Conservation (phyloP, 2,888 invertebrate genomes). For the Stratiomys singularior region DNA sequence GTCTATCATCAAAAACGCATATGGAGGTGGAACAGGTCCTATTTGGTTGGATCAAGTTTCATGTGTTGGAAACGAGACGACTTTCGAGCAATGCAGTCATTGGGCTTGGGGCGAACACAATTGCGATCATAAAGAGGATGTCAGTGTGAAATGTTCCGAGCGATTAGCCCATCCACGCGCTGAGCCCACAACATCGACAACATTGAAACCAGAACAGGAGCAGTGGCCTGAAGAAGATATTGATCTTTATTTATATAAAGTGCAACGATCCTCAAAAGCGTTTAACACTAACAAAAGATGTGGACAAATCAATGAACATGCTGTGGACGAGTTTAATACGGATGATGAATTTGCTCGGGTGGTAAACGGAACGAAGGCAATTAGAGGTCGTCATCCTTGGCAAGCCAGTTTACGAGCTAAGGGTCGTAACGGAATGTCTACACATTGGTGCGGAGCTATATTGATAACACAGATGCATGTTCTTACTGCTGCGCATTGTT, state of each 20-base stretch:
- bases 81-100: constrained; percentile 72
- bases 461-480: constrained; percentile 73
- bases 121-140: constrained; percentile 79
- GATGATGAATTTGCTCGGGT: constrained; percentile 68
- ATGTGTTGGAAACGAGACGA: constrained; percentile 75
- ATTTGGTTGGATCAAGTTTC: constrained; percentile 78
- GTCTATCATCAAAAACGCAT: constrained; percentile 61
- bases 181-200: constrained; percentile 22
- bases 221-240: constrained; percentile 51
- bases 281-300: constrained; percentile 65
- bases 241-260: constrained; percentile 57
- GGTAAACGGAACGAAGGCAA: constrained; percentile 71
- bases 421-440: constrained; percentile 68
- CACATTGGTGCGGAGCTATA: constrained; percentile 81
- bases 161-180: constrained; percentile 50
- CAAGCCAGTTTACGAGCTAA: constrained; percentile 76
- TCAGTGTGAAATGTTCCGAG: constrained; percentile 67
- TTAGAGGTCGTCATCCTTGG: constrained; percentile 78
- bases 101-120: constrained; percentile 77
- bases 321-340: constrained; percentile 63
- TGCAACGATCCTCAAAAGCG: constrained; percentile 61
- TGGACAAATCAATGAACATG: constrained; percentile 65
- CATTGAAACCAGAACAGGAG: constrained; percentile 41
- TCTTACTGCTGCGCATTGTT: constrained; percentile 79
- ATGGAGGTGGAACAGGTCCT: constrained; percentile 68